A percentile compares a stretch with the other conserved stretches of the same genome.
These are phyloP conservation scores for Chelonus insularis DNA, from an alignment of 1,140 invertebrate species.

Conservation along the genomic window DNA sequence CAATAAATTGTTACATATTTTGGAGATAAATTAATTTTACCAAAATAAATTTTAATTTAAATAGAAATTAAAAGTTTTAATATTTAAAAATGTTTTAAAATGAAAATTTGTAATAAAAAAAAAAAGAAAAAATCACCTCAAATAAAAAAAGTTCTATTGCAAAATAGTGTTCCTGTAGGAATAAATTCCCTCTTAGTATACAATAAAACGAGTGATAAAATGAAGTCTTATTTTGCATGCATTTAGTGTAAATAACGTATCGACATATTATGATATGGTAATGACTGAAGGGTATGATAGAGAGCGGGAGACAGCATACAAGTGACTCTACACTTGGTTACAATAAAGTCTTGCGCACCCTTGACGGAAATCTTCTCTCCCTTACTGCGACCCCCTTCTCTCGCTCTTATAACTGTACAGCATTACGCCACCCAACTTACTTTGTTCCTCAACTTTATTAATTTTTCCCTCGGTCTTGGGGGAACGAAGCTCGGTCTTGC, in stretches of 20 bases:
- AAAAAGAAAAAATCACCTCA: too few relatives aligned
- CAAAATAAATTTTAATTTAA: too few relatives aligned
- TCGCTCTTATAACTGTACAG: constrained; percentile 31
- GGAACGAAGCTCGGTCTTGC: constrained; percentile 9
- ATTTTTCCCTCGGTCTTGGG: constrained; percentile 48
- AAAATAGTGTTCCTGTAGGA: too few relatives aligned
- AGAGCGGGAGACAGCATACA: constrained; percentile 32
- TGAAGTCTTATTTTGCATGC: too few relatives aligned
- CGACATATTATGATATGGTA: constrained; percentile 5
- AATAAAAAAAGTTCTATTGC: too few relatives aligned
- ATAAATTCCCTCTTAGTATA: too few relatives aligned
- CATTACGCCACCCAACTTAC: constrained; percentile 59
- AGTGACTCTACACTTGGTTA: constrained; percentile 38
- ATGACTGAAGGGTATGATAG: constrained; percentile 23
- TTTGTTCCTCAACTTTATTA: constrained; percentile 63
- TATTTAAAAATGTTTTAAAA: too few relatives aligned
- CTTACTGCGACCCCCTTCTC: constrained; percentile 8
- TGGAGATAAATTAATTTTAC: too few relatives aligned
- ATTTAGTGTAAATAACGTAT: background rate
- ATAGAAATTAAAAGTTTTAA: too few relatives aligned
- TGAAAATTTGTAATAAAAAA: too few relatives aligned
- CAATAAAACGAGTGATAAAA: too few relatives aligned
- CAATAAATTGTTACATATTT: too few relatives aligned
- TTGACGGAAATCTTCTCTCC: constrained; percentile 27
- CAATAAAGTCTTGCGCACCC: constrained; percentile 36